Percentiles rank a stretch among this genome's conserved stretches.
These are phyloP conservation scores for Micrasema minimum DNA, from an alignment of 1,140 invertebrate species.

Conservation along the genomic window DNA sequence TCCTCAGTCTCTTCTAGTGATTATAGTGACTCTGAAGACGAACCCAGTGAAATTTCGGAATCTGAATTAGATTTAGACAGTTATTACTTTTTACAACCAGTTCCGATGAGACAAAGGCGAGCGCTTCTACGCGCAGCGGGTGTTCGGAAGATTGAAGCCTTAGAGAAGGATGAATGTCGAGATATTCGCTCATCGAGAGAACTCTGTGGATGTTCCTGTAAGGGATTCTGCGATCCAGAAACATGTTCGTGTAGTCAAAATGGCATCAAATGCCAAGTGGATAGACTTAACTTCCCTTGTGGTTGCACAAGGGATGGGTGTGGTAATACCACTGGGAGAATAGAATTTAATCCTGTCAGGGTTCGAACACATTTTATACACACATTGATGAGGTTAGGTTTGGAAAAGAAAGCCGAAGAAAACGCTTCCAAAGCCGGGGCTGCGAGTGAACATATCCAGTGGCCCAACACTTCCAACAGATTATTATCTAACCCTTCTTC, in stretches of 20 bases:
- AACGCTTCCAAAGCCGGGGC: conserved; percentile 50
- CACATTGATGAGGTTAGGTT: conserved; percentile 92
- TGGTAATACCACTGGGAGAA: conserved; percentile 89
- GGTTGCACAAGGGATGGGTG: conserved; percentile 95
- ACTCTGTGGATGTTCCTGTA: conserved; percentile 95
- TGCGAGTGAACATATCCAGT: conserved; percentile 40
- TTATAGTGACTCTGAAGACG: conserved; percentile 83
- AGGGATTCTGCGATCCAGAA: conserved; percentile 94
- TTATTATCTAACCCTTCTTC: conserved; percentile 34
- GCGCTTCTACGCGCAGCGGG: conserved; percentile 88
- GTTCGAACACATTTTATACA: conserved; percentile 98
- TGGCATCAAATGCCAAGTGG: conserved; percentile 97
- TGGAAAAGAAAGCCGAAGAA: conserved; percentile 75
- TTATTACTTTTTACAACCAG: conserved; percentile 93
- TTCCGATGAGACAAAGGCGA: conserved; percentile 90
- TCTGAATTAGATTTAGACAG: conserved; percentile 89
- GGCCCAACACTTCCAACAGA: conserved; percentile 42
- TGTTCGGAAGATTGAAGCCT: conserved; percentile 91
- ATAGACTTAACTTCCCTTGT: conserved; percentile 95
- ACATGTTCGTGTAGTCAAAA: conserved; percentile 93
- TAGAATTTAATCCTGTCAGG: conserved; percentile 95
- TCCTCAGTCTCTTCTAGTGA: conserved; percentile 75
- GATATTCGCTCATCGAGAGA: conserved; percentile 92
- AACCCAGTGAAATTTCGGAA: conserved; percentile 85
- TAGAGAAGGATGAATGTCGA: conserved; percentile 94